Percentiles rank a stretch among this genome's conserved stretches.
These are phyloP conservation scores for Caenorhabditis becei DNA, from an alignment of 2,888 invertebrate genomes.

Conservation along the genomic window DNA sequence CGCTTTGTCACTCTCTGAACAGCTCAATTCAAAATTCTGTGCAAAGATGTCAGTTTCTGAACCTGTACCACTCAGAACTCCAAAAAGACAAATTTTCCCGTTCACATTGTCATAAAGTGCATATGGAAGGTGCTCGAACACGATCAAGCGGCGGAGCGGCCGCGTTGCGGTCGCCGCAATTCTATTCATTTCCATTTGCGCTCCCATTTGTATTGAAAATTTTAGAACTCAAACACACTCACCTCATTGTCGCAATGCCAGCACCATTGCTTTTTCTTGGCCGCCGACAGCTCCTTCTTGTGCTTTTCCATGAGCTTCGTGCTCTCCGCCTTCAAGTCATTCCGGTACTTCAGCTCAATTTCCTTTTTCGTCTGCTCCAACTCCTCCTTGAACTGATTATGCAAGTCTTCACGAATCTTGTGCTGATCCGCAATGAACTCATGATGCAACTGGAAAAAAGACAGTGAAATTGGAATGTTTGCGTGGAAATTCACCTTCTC, in stretches of 20 bases:
- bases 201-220: too few relatives aligned
- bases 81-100: too few relatives aligned
- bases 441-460: slow-evolving; percentile 81
- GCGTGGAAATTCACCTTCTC: slow-evolving; percentile 81
- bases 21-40: too few relatives aligned
- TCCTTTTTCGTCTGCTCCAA: slow-evolving; percentile 81
- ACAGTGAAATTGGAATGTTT: not conserved
- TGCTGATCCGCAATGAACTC: slow-evolving; percentile 82
- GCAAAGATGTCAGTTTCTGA: too few relatives aligned
- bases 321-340: slow-evolving; percentile 83
- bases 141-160: too few relatives aligned
- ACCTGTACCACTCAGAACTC: too few relatives aligned
- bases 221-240: slow-evolving; percentile 15
- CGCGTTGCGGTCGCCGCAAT: too few relatives aligned
- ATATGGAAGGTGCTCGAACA: too few relatives aligned
- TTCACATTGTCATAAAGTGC: too few relatives aligned
- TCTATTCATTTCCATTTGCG: too few relatives aligned
- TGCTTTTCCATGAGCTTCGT: slow-evolving; percentile 86
- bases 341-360: slow-evolving; percentile 81
- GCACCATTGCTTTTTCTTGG: slow-evolving; percentile 89
- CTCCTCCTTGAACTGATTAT: slow-evolving; percentile 82
- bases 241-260: slow-evolving; percentile 76
- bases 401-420: slow-evolving; percentile 82
- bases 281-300: slow-evolving; percentile 86
- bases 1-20: too few relatives aligned